A percentile compares a stretch with the other conserved stretches of the same genome.
Conservation (phyloP, 1,140 invertebrate genomes). For the Rhopalosiphum padi region DNA sequence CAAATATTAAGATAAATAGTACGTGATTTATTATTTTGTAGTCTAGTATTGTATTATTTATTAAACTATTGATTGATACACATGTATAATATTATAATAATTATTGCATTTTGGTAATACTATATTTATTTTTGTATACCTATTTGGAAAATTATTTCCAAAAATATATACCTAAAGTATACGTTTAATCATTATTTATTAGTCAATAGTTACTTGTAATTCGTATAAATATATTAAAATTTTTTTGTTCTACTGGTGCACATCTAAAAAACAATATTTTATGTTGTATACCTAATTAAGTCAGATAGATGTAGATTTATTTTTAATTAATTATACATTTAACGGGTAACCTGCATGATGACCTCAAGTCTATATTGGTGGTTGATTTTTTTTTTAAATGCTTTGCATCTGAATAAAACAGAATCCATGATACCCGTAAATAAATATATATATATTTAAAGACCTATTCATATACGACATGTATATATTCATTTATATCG, state of each 20-base stretch:
- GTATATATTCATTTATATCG: not conserved
- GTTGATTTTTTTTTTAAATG: not conserved
- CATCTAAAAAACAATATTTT: not conserved
- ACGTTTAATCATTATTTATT: not conserved
- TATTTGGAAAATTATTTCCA: not conserved
- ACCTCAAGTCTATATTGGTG: not conserved
- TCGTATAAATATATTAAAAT: not conserved
- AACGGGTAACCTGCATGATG: not conserved
- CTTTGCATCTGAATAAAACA: not conserved
- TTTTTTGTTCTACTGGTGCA: not conserved
- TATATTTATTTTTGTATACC: not conserved
- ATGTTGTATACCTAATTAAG: not conserved
- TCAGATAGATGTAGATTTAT: not conserved
- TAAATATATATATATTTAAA: too few species aligned
- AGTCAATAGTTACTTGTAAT: not conserved
- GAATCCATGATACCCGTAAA: too few species aligned
- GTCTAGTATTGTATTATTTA: too few species aligned
- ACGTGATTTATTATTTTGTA: too few species aligned
- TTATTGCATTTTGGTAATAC: too few species aligned
- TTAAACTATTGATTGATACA: too few species aligned
- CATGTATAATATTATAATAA: too few species aligned
- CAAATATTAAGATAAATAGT: too few species aligned
- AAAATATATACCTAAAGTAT: not conserved
- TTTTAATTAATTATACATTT: slow-evolving; percentile 4
- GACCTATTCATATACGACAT: not conserved